Conservation (phyloP, 2,113 vertebrate genomes). For the Salvelinus fontinalis region DNA sequence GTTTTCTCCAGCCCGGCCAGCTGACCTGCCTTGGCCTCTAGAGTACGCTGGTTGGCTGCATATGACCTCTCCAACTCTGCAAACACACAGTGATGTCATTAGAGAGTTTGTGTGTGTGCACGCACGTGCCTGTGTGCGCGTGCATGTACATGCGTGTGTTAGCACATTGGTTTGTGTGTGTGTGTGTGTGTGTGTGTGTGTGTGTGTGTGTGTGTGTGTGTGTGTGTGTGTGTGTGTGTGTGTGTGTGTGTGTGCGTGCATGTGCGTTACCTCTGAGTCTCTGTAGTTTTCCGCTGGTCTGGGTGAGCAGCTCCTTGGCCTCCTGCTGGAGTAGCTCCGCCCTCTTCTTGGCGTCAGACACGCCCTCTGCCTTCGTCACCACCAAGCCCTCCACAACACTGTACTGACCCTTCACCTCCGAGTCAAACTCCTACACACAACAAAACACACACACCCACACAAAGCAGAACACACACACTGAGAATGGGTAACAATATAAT, state of each 20-base stretch:
- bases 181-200: not conserved
- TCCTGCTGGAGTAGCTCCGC: constrained; percentile 83
- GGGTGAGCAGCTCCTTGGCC: constrained; percentile 83
- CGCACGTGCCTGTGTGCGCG: not conserved
- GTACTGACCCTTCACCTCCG: constrained; percentile 79
- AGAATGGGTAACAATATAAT: not conserved
- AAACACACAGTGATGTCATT: constrained; percentile 1
- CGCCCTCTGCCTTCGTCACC: constrained; percentile 78
- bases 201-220: not conserved
- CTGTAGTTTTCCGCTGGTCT: constrained; percentile 85
- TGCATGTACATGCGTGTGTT: not conserved
- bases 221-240: not conserved
- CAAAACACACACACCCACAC: not conserved
- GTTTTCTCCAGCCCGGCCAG: constrained; percentile 80
- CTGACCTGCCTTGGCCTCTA: constrained; percentile 86
- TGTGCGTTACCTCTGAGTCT: constrained; percentile 80
- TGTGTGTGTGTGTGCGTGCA: not conserved
- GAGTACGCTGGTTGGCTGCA: constrained; percentile 81
- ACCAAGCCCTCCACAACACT: constrained; percentile 77
- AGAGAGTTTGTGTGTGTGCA: not conserved
- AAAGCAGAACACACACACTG: not conserved
- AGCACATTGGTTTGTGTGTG: too few species aligned
- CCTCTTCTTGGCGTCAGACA: constrained; percentile 80
- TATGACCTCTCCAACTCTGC: constrained; percentile 90
- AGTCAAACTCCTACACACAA: constrained; percentile 76